Conservation (phyloP, 2,113 vertebrate species). For the Cercocebus atys region DNA sequence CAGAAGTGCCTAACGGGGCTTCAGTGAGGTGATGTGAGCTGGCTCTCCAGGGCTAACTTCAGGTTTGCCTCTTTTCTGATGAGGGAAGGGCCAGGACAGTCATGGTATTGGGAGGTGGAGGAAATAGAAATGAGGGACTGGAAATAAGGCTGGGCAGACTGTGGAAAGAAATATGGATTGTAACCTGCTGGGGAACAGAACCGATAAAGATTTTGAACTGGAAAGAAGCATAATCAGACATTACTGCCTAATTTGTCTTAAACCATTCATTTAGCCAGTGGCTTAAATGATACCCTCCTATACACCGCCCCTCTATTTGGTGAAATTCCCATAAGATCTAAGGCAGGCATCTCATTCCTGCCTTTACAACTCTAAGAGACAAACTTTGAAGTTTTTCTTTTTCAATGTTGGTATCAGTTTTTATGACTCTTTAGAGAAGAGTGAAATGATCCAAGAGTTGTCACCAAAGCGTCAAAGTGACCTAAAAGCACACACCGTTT, state of each 20-base stretch:
- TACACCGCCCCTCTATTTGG: fast-evolving
- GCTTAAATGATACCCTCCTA: not conserved
- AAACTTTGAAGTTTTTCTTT: conserved; percentile 13
- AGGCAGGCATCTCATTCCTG: not conserved
- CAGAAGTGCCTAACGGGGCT: not conserved
- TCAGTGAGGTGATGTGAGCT: not conserved
- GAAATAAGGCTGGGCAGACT: not conserved
- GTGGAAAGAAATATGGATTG: not conserved
- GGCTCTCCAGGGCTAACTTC: not conserved
- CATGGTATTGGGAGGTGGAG: not conserved
- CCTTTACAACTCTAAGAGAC: not conserved
- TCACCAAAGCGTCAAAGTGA: not conserved
- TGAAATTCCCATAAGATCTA: not conserved
- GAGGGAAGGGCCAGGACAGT: not conserved
- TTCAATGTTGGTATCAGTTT: not conserved
- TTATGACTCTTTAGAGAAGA: conserved; percentile 8
- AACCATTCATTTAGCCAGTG: not conserved
- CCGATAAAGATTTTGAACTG: not conserved
- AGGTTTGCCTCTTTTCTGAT: not conserved
- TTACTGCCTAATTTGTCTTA: not conserved
- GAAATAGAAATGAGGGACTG: not conserved
- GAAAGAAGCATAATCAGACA: not conserved
- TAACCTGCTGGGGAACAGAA: not conserved
- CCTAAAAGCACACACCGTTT: not conserved
- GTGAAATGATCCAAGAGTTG: not conserved